Conservation (phyloP, 2,113 vertebrate species). For the Aix galericulata region DNA sequence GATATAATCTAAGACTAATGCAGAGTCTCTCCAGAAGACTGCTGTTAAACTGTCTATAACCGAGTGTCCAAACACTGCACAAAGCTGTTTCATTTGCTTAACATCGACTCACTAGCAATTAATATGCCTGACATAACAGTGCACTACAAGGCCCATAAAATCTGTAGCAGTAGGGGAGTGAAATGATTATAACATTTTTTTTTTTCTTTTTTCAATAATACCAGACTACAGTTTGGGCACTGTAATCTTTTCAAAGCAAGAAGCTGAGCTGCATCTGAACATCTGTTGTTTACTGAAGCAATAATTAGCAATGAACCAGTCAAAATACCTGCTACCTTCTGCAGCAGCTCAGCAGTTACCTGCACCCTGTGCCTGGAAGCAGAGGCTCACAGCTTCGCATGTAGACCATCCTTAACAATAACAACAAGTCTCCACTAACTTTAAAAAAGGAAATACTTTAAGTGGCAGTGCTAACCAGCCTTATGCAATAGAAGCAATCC, state of each 20-base stretch:
- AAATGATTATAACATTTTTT: constrained; percentile 58
- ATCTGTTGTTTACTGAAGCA: constrained; percentile 72
- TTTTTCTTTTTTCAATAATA: constrained; percentile 44
- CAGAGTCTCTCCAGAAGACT: constrained; percentile 47
- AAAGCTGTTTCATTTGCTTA: constrained; percentile 68
- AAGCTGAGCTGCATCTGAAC: constrained; percentile 52
- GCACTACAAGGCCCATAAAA: constrained; percentile 50
- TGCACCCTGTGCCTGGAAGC: not conserved
- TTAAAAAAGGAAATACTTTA: not conserved
- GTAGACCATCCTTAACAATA: not conserved
- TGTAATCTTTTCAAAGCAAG: constrained; percentile 67
- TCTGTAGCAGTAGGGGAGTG: constrained; percentile 56
- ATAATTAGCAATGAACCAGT: constrained; percentile 46
- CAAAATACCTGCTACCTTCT: constrained; percentile 34
- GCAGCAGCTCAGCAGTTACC: not conserved
- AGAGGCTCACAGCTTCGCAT: not conserved
- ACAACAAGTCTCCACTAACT: not conserved
- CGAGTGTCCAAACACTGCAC: constrained; percentile 58
- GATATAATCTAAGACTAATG: constrained; percentile 61
- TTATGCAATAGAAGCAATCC: not conserved
- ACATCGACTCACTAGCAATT: constrained; percentile 54
- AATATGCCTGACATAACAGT: constrained; percentile 48
- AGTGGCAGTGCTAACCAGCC: not conserved
- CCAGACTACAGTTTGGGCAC: constrained; percentile 50
- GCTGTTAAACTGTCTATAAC: constrained; percentile 70